Conservation (phyloP, 2,797 vertebrate genomes). For the Hybognathus amarus region DNA sequence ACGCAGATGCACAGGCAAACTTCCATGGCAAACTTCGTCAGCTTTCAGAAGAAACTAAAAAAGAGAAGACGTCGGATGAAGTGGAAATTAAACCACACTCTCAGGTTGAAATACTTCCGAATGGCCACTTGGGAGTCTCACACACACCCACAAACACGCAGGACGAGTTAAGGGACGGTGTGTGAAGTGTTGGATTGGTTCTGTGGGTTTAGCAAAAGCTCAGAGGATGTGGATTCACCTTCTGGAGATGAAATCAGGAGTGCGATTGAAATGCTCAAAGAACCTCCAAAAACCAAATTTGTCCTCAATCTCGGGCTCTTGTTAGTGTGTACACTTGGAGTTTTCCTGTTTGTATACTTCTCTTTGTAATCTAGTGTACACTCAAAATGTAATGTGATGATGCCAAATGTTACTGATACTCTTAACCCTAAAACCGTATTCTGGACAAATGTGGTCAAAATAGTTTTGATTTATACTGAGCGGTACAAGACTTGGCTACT, state of each 20-base stretch:
- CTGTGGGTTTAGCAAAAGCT: conserved; percentile 81
- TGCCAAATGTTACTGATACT: no score
- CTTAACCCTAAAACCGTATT: no score
- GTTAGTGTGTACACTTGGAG: conserved; percentile 81
- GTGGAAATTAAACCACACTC: conserved; percentile 76
- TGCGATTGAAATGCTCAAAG: conserved; percentile 83
- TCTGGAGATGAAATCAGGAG: conserved; percentile 77
- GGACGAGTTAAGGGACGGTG: conserved; percentile 58
- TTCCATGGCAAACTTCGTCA: conserved; percentile 44
- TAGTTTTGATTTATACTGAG: no score
- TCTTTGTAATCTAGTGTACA: conserved; percentile 72
- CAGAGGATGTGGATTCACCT: conserved; percentile 69
- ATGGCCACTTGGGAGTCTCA: conserved; percentile 69
- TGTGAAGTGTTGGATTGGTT: conserved; percentile 81
- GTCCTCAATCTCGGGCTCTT: conserved; percentile 81
- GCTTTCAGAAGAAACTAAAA: conserved; percentile 60
- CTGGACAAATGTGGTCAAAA: no score
- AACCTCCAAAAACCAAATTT: conserved; percentile 78
- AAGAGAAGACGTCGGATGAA: conserved; percentile 72
- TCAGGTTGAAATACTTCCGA: conserved; percentile 53
- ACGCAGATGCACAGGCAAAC: conserved; percentile 46
- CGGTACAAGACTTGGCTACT: no score
- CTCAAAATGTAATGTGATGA: neutral
- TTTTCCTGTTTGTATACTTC: conserved; percentile 88
- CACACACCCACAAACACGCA: conserved; percentile 77